These are phyloP conservation scores for Myotis brandtii DNA, from an alignment of 2,113 vertebrate genomes.

Conservation along the genomic window DNA sequence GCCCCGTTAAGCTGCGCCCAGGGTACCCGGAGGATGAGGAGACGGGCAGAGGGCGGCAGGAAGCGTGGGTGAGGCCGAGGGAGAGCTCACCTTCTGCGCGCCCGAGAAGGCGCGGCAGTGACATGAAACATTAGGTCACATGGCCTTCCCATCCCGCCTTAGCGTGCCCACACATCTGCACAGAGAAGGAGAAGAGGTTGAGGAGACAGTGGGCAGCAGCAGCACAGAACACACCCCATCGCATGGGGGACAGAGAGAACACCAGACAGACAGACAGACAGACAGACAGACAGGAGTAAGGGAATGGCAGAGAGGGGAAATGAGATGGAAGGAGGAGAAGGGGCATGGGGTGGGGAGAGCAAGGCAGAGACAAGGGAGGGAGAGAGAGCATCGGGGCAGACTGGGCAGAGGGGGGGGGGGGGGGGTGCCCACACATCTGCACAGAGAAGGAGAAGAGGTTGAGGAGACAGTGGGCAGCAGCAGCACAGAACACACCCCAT, in stretches of 20 bases:
- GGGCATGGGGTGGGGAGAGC: background rate
- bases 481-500: conserved; percentile 87
- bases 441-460: conserved; percentile 94
- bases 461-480: conserved; percentile 87
- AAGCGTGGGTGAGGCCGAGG: conserved; percentile 78
- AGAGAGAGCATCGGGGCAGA: background rate
- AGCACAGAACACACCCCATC: conserved; percentile 87
- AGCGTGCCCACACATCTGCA: conserved; percentile 99
- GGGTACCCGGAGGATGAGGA: conserved; percentile 55
- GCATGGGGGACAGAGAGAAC: conserved; percentile 75
- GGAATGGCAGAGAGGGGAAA: background rate
- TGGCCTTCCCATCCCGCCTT: conserved; percentile 99
- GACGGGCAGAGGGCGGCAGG: conserved; percentile 65
- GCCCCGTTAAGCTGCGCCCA: background rate
- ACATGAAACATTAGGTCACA: conserved; percentile 99
- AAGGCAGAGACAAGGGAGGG: background rate
- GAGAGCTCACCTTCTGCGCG: conserved; percentile 98
- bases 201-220: conserved; percentile 86
- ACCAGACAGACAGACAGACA: background rate
- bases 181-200: conserved; percentile 93
- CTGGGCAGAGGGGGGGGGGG: background rate
- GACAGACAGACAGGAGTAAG: background rate
- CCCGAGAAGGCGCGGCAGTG: conserved; percentile 99
- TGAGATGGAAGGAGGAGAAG: background rate
- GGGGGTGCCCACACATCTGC: conserved; percentile 99